Percentiles rank a stretch among this genome's conserved stretches.
phyloP scores from a whole-genome alignment of 1,140 invertebrate genomes.

The Maniola jurtina region DNA sequence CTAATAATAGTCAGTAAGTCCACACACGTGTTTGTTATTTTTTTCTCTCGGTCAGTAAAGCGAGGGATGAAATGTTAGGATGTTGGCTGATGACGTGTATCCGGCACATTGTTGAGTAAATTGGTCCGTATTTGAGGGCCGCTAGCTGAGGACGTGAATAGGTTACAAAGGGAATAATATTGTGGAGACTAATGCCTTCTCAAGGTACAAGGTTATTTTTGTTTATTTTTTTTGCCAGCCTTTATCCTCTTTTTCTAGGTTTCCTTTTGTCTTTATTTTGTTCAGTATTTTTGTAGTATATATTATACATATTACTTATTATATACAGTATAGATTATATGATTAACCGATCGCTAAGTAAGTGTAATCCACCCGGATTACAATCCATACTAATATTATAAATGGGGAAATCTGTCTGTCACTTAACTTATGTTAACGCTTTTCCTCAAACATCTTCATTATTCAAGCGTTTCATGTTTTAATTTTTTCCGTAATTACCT shows the following conservation, averaged over 20 bases:
- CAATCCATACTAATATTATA: too few relatives aligned
- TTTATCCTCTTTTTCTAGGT: background rate
- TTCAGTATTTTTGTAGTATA: background rate
- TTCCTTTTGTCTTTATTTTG: background rate
- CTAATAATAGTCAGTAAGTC: background rate
- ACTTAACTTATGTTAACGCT: too few relatives aligned
- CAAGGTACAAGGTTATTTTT: background rate
- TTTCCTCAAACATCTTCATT: too few relatives aligned
- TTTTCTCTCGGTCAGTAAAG: background rate
- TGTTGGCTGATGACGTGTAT: conserved; percentile 10
- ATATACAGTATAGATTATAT: too few relatives aligned
- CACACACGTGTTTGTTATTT: background rate
- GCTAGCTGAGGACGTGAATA: conserved; percentile 4
- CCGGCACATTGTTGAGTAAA: conserved; percentile 5
- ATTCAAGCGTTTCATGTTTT: too few relatives aligned
- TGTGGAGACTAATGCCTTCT: background rate
- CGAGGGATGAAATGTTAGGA: conserved; percentile 8
- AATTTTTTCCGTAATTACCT: too few relatives aligned
- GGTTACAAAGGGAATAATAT: conserved; percentile 4
- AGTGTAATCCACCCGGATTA: too few relatives aligned
- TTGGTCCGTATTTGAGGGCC: conserved; percentile 3
- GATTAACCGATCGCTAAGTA: too few relatives aligned
- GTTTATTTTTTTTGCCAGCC: background rate
- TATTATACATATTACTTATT: too few relatives aligned
- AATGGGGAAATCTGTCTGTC: too few relatives aligned